phyloP scores from a whole-genome alignment of 2,888 invertebrate species.

The Lasius platythorax region DNA sequence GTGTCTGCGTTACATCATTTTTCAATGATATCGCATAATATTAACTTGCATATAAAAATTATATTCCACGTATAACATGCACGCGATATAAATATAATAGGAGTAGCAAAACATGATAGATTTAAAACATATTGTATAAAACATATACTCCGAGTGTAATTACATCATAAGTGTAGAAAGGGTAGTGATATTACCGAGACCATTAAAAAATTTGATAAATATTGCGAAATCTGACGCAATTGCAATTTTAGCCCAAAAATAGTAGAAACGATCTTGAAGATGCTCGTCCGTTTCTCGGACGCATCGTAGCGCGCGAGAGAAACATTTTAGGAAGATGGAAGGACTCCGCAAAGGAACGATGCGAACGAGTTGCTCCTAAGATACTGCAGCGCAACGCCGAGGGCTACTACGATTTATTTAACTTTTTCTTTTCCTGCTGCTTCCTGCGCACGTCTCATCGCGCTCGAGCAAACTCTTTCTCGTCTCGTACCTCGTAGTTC shows the following conservation, averaged over 20 bases:
- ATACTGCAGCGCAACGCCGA: slow-evolving; percentile 67
- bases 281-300: slow-evolving; percentile 27
- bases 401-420: slow-evolving; percentile 80
- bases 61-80: background rate
- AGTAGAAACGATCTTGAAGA: slow-evolving; percentile 42
- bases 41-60: background rate
- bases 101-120: background rate
- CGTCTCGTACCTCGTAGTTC: slow-evolving; percentile 59
- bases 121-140: background rate
- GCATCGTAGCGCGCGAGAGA: slow-evolving; percentile 51
- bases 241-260: background rate
- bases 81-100: background rate
- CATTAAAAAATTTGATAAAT: background rate
- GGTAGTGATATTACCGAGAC: background rate
- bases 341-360: slow-evolving; percentile 76
- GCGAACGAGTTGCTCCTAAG: slow-evolving; percentile 67
- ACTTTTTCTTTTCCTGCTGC: slow-evolving; percentile 70
- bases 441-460: slow-evolving; percentile 77
- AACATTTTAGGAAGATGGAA: slow-evolving; percentile 63
- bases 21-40: background rate
- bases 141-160: background rate
- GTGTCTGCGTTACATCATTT: background rate
- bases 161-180: background rate
- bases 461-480: slow-evolving; percentile 73
- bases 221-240: background rate